phyloP scores from a whole-genome alignment of 2,113 vertebrate species.

The Sturnus vulgaris region DNA sequence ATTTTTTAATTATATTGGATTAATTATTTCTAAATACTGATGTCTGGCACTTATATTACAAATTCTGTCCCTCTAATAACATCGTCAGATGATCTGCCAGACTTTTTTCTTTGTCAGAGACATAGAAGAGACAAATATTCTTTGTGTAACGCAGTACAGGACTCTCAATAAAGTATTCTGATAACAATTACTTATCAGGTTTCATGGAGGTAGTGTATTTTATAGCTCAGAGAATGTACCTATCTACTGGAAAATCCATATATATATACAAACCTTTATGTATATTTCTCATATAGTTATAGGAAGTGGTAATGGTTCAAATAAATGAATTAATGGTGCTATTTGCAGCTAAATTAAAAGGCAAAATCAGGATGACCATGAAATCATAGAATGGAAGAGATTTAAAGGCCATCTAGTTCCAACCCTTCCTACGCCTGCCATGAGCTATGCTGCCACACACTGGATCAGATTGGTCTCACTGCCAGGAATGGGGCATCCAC shows the following conservation, averaged over 20 bases:
- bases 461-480: background rate
- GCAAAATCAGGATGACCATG: background rate
- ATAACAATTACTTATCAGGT: background rate
- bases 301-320: background rate
- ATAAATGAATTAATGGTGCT: background rate
- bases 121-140: background rate
- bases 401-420: background rate
- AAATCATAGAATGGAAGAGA: background rate
- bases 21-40: background rate
- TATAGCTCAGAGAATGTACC: background rate
- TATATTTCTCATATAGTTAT: background rate
- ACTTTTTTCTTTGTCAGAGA: background rate
- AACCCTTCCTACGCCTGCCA: background rate
- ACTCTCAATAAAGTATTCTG: background rate
- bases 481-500: rapidly evolving
- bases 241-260: background rate
- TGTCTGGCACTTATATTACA: background rate
- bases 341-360: background rate
- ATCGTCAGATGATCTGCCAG: background rate
- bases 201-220: background rate
- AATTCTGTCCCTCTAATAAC: background rate
- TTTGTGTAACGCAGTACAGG: background rate
- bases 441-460: background rate
- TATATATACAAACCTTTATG: rapidly evolving
- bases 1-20: background rate